Conservation (phyloP, 2,113 vertebrate genomes). For the Sinosuthora webbiana region DNA sequence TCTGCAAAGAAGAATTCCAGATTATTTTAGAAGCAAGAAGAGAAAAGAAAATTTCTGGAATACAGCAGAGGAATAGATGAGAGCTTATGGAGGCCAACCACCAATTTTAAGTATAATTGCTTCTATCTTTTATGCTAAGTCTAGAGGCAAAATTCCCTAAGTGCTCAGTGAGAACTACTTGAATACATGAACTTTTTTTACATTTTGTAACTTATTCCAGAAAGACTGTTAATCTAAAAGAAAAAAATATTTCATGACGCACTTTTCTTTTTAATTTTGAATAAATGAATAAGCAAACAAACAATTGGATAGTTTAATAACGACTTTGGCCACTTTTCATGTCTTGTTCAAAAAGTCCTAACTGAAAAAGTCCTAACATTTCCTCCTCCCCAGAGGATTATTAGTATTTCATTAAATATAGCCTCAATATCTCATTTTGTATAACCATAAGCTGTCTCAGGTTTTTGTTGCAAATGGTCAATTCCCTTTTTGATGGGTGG, state of each 20-base stretch:
- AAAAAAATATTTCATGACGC: background rate
- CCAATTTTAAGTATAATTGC: background rate
- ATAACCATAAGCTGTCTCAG: background rate
- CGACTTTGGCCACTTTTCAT: background rate
- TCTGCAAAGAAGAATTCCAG: background rate
- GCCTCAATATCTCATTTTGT: background rate
- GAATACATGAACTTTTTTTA: background rate
- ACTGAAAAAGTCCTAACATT: background rate
- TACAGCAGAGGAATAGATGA: background rate
- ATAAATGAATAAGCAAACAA: background rate
- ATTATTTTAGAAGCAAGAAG: background rate
- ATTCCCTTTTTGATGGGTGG: background rate
- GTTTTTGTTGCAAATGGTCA: background rate
- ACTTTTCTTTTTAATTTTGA: background rate
- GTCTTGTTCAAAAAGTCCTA: background rate
- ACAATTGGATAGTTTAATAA: background rate
- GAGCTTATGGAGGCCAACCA: background rate
- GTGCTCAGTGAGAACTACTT: background rate
- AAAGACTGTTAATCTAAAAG: background rate
- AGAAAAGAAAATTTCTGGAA: background rate
- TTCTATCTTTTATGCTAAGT: background rate
- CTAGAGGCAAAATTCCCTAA: background rate
- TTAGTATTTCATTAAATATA: background rate
- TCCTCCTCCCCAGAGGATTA: background rate
- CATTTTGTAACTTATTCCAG: background rate